Evolutionary conservation across 2,888 invertebrate species (phyloP).

Genomic region (Andricus quercusramuli): DNA sequence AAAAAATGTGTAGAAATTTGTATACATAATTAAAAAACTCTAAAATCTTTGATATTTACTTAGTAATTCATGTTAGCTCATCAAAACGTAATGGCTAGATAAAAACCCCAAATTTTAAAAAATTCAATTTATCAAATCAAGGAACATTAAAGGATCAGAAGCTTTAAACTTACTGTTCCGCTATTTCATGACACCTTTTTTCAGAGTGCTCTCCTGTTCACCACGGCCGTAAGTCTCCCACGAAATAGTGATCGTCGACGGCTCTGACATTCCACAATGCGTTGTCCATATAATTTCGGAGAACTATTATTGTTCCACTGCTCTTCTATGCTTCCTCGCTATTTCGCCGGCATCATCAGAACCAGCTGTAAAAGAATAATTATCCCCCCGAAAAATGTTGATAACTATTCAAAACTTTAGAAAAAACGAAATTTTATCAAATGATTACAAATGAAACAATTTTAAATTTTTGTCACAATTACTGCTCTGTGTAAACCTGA

Average conservation of each 20-base stretch:
- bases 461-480: background rate
- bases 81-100: no score
- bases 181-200: background rate
- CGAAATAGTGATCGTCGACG: background rate
- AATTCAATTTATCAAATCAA: background rate
- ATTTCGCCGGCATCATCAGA: background rate
- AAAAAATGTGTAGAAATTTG: no score
- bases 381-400: background rate
- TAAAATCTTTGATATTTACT: no score
- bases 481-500: background rate
- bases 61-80: no score
- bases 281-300: conserved; percentile 3
- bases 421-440: no score
- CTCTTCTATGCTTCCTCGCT: background rate
- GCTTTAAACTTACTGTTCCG: background rate
- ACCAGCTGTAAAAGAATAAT: background rate
- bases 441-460: background rate
- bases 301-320: conserved; percentile 8
- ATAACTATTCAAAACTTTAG: no score
- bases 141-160: background rate
- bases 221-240: background rate
- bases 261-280: background rate
- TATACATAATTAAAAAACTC: no score
- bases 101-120: background rate
- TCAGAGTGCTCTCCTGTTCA: background rate